A percentile compares a stretch with the other conserved stretches of the same genome.
Conservation (phyloP, 2,113 vertebrate species). For the Stegostoma tigrinum region DNA sequence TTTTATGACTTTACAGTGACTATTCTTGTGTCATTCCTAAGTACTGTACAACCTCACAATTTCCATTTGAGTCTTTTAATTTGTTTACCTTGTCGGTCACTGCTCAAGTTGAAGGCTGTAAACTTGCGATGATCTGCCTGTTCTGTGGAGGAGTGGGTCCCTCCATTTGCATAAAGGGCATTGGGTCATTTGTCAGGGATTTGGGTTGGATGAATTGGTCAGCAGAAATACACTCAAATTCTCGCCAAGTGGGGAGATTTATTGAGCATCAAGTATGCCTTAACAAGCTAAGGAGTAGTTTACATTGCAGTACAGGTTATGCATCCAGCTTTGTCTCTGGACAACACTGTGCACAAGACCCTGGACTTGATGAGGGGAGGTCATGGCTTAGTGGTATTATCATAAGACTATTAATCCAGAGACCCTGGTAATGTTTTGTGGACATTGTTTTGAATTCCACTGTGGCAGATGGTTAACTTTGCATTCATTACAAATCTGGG, state of each 20-base stretch:
- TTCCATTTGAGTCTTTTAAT: background rate
- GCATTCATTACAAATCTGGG: too few relatives aligned
- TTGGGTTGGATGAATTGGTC: background rate
- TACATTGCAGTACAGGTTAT: background rate
- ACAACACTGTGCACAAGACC: background rate
- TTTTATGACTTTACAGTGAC: background rate
- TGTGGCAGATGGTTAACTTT: too few relatives aligned
- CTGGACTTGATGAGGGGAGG: background rate
- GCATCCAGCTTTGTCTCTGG: background rate
- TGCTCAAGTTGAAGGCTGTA: background rate
- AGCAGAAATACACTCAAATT: background rate
- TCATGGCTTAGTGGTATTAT: too few relatives aligned
- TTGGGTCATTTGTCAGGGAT: background rate
- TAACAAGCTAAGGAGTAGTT: background rate
- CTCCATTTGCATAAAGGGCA: background rate
- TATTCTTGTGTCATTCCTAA: background rate
- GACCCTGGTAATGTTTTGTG: too few relatives aligned
- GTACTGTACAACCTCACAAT: background rate
- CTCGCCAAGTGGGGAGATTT: background rate
- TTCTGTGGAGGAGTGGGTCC: background rate
- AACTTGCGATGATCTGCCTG: background rate
- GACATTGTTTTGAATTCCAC: too few relatives aligned
- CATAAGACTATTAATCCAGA: too few relatives aligned
- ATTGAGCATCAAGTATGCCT: background rate
- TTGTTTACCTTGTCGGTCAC: background rate